phyloP scores from a whole-genome alignment of 2,797 vertebrate genomes.

The Masticophis lateralis region DNA sequence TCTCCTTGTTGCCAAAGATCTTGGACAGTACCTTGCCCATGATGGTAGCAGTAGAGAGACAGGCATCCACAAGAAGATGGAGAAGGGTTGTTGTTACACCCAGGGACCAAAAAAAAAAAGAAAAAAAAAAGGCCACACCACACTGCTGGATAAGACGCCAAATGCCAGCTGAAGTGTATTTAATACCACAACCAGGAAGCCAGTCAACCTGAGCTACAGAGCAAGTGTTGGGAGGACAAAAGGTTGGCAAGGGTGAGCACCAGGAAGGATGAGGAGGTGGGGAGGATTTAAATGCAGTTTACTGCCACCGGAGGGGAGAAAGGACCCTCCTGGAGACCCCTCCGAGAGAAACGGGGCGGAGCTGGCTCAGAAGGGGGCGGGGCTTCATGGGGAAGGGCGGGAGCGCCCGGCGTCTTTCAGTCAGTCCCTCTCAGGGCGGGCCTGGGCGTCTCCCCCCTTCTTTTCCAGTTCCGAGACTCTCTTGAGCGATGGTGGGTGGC shows the following conservation, averaged over 20 bases:
- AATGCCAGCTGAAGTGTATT: not conserved
- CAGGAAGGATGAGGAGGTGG: not conserved
- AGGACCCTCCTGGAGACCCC: not conserved
- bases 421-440: slow-evolving; percentile 14
- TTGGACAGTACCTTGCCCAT: slow-evolving; percentile 99
- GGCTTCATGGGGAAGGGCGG: not conserved
- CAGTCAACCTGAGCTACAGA: not conserved
- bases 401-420: slow-evolving; percentile 37
- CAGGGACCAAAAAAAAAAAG: not conserved
- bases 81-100: not conserved
- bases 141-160: not conserved
- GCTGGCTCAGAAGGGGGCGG: not conserved
- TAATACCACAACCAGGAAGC: not conserved
- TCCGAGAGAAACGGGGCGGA: not conserved
- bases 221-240: not conserved
- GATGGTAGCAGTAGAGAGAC: slow-evolving; percentile 55
- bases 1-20: slow-evolving; percentile 99
- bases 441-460: slow-evolving; percentile 31
- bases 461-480: slow-evolving; percentile 35
- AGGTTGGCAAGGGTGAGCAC: too few species aligned
- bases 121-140: not conserved
- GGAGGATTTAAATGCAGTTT: not conserved
- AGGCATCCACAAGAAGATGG: slow-evolving; percentile 55
- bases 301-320: not conserved
- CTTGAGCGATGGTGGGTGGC: slow-evolving; percentile 12